Base-by-base conservation (phyloP, 2,888 invertebrate species). In the Nemoura dubitans region DNA sequence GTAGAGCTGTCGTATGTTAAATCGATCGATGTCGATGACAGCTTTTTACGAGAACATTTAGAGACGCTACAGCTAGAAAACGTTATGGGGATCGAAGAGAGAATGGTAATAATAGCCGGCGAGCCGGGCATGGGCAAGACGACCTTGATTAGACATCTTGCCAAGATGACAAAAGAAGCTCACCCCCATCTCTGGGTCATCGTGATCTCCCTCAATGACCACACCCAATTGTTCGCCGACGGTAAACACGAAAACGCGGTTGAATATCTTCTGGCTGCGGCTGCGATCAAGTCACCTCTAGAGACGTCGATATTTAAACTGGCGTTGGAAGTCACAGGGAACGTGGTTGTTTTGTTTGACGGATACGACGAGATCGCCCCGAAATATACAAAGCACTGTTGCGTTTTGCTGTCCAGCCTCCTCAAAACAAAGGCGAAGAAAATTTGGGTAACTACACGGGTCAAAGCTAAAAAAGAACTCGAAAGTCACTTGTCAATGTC, bases 301-400 rank as follows among this genome's bases (percentile, higher is more conserved):
- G 16, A 59, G 21, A 3, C 3, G 21, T 10, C 59, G 2, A 10
- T 59, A 2, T 59, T 59, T 10, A 59, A 21, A 59, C 14, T 59
- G 14, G 59, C 59, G 3, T 21, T 81, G 29, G 30, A n/a, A 27
- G 29, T 27, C 5, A 29, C n/a, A 3, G 81, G 81, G 10, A 81
- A 29, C 3, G 28, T 29, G 0, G 81, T 29, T 29, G 30, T 81
- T 14, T 0, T 30, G 7, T 27, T 81, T 2, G 81, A 81, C 30
- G 81, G 81, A 7, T 81, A 27, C 21, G 81, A 81, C 29, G 81
- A 81, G 30, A 81, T 81, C 7, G 81, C 81, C 3, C 81, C 81
- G 5, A 30, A 6, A 10, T 81, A 81, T 21, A n/a, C n/a, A 0
- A 10, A 27, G 0, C 28, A 81, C 0, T 29, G 81, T 29, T 28